Conservation (phyloP, 2,888 invertebrate genomes). For the Cartodere bifasciata region DNA sequence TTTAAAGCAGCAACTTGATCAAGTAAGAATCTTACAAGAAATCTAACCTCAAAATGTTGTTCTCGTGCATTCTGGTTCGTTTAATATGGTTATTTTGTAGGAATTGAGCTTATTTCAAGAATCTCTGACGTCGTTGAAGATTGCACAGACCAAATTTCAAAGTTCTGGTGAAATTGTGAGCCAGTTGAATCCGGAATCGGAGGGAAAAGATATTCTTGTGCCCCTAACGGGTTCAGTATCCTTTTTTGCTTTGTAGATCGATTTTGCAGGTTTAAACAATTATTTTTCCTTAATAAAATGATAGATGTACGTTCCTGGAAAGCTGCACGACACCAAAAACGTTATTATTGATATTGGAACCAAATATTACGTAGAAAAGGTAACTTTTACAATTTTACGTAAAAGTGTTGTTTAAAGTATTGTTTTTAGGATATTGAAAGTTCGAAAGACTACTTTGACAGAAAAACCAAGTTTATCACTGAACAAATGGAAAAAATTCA, state of each 20-base stretch:
- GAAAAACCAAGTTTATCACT: slow-evolving; percentile 80
- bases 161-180: slow-evolving; percentile 77
- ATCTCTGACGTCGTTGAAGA: slow-evolving; percentile 77
- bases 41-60: slow-evolving; percentile 1
- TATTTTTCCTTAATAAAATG: slow-evolving; percentile 18
- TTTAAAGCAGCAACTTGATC: slow-evolving; percentile 77
- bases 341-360: slow-evolving; percentile 94
- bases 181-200: slow-evolving; percentile 60
- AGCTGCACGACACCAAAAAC: slow-evolving; percentile 68
- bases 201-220: slow-evolving; percentile 78
- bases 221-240: slow-evolving; percentile 84
- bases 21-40: slow-evolving; percentile 38
- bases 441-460: slow-evolving; percentile 84
- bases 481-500: slow-evolving; percentile 94
- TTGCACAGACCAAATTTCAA: slow-evolving; percentile 81
- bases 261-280: background rate
- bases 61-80: slow-evolving; percentile 12
- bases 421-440: slow-evolving; percentile 53
- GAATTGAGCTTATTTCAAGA: slow-evolving; percentile 83
- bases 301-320: slow-evolving; percentile 90
- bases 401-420: slow-evolving; percentile 5
- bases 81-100: slow-evolving; percentile 35
- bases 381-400: slow-evolving; percentile 28
- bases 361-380: slow-evolving; percentile 92
- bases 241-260: slow-evolving; percentile 21